Evolutionary conservation across 2,797 vertebrate genomes (phyloP).

Genomic region (Pseudotriccus pelzelni): DNA sequence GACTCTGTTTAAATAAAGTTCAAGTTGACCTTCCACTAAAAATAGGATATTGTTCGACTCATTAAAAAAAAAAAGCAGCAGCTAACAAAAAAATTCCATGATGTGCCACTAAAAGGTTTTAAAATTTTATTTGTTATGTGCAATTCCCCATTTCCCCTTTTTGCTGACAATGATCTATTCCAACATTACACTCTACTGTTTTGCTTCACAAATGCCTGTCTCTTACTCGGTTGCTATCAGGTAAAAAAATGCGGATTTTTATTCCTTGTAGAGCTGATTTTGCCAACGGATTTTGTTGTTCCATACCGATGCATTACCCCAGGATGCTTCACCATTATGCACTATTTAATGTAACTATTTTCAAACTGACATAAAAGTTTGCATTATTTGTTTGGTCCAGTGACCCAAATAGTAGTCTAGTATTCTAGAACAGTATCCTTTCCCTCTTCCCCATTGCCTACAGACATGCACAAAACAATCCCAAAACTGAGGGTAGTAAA

Average conservation of each 20-base stretch:
- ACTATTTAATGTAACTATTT: not conserved
- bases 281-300: not conserved
- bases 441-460: not conserved
- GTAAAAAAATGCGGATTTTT: not conserved
- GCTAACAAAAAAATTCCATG: not conserved
- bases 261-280: not conserved
- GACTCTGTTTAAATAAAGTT: slow-evolving; percentile 27
- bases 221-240: not conserved
- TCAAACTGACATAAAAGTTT: not conserved
- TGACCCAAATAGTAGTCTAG: not conserved
- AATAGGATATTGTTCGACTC: slow-evolving; percentile 27
- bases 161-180: not conserved
- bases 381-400: not conserved
- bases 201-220: not conserved
- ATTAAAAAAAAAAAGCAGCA: not conserved
- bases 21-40: slow-evolving; percentile 61
- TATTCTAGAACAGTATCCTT: not conserved
- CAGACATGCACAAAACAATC: not conserved
- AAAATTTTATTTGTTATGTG: not conserved
- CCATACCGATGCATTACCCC: not conserved
- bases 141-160: not conserved
- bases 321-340: accelerated
- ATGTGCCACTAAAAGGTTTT: not conserved
- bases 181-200: not conserved
- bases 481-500: not conserved